These are phyloP conservation scores for Argyresthia goedartella DNA, from an alignment of 2,888 invertebrate genomes.

Conservation along the genomic window DNA sequence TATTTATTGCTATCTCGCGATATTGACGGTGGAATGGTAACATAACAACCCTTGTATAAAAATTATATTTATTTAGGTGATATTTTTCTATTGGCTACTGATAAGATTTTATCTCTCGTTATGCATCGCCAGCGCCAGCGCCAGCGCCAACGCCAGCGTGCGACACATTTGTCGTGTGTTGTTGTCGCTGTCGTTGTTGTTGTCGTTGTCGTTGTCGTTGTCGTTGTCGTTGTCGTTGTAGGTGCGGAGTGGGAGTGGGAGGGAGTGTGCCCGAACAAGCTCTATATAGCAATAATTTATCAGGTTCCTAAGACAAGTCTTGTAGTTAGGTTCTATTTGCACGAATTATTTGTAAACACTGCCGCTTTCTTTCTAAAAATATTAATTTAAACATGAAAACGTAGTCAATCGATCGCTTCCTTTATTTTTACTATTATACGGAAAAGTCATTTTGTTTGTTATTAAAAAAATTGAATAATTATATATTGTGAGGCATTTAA, in stretches of 20 bases:
- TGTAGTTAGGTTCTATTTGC: slow-evolving; percentile 68
- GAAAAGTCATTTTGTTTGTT: slow-evolving; percentile 54
- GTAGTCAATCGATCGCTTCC: slow-evolving; percentile 53
- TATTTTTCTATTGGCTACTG: slow-evolving; percentile 71
- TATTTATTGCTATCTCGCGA: slow-evolving; percentile 26
- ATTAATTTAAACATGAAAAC: slow-evolving; percentile 37
- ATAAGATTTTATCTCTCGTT: slow-evolving; percentile 62
- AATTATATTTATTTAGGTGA: slow-evolving; percentile 69
- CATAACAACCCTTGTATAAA: slow-evolving; percentile 33
- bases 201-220: slow-evolving; percentile 19
- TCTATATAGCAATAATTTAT: slow-evolving; percentile 64
- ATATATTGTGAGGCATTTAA: slow-evolving; percentile 61
- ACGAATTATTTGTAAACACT: slow-evolving; percentile 65
- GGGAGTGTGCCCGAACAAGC: slow-evolving; percentile 36
- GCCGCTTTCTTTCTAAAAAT: slow-evolving; percentile 59
- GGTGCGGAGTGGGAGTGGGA: slow-evolving; percentile 19
- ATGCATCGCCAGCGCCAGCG: slow-evolving; percentile 46
- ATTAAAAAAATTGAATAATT: slow-evolving; percentile 32
- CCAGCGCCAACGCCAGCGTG: slow-evolving; percentile 34
- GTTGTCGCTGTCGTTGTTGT: slow-evolving; percentile 6
- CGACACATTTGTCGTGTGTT: slow-evolving; percentile 16
- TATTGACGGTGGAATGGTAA: slow-evolving; percentile 13
- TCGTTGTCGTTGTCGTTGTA: slow-evolving; percentile 19
- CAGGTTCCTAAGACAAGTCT: slow-evolving; percentile 70
- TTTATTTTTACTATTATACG: slow-evolving; percentile 29